Evolutionary conservation across 1,140 invertebrate genomes (phyloP), one percentile per base, ranked within the genome.

Genomic region (Mamestra configurata): DNA sequence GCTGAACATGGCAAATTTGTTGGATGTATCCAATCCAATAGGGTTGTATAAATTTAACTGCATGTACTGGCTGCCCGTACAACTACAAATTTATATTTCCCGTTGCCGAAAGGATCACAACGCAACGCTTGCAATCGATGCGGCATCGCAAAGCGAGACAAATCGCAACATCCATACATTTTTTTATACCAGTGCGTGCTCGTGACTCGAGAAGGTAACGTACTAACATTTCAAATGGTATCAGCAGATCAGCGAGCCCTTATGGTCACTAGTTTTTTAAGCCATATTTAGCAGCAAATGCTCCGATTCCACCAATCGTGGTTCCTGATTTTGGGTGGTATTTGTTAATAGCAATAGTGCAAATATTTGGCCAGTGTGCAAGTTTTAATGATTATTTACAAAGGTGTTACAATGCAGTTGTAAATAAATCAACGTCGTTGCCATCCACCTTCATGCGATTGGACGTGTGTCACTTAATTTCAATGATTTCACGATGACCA

Each of bases 171-270:
- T 11, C 22, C 55, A 4, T 22, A 59, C 55, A 59, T 59, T 59
- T 59, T 27, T 59, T 59, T 59, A 18, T 59, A 59, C 55, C 55
- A 59, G n/a, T 59, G 55, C 11, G 55, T 59, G 22, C 55, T 59
- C 11, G 55, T 59, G 22, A 59, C 55, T 10, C 20, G 27, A 59
- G 55, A 59, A 4, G 55, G 55, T 59, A 59, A 22, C 24, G 24
- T 57, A 4, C 55, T 22, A 27, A n/a, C 24, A 6, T 59, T 59
- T 13, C 24, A 59, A 18, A 59, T 59, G 55, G 55, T 59, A 5
- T 59, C 22, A 31, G 11, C 5, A 11, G 55, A 59, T 59, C 55
- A 59, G 20, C 22, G 22, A 13, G 22, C 55, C 8, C 27, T 59
- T 8, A 59, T 59, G 5, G 55, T 59, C 6, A 11, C 11, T 27